Evolutionary conservation across 2,113 vertebrate species (phyloP), one percentile per base, ranked within the genome.

Genomic region (Amphilophus citrinellus): DNA sequence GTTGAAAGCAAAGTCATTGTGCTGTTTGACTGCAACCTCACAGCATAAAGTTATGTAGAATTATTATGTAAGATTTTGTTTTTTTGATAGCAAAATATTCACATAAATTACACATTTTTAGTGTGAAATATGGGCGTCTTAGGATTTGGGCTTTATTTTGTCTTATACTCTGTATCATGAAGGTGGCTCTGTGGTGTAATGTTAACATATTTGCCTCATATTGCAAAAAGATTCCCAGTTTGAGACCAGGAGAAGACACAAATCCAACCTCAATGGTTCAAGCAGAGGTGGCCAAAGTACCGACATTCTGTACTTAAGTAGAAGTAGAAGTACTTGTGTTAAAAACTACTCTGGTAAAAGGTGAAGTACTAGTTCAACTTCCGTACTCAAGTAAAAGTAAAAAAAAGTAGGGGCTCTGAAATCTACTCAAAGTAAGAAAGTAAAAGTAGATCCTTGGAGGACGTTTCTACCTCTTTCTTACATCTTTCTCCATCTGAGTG

Each of bases 1-100:
- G 87, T 30, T 24, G 27, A 84, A 71, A 87, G 61, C 77, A 84
- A 77, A 77, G 61, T 83, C 61, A 76, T 63, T 81, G 65, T 84
- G 57, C 59, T 76, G 30, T n/a, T 88, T 35, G n/a, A 60, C 68
- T 27, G 71, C 63, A 75, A 37, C n/a, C 22, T 73, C 4, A 20
- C 27, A 73, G 57, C 66, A 79, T 30, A 76, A 79, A 88, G 83
- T 78, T 81, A 80, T 76, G 73, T 10, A 59, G 56, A 76, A 77
- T 60, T 76, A 24, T 22, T 22, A 22, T 22, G 22, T 22, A 22
- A 22, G 22, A 22, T 22, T 22, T 22, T 22, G 22, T 22, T 73
- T 35, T 73, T 3, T 50, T 59, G n/a, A 53, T 47, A 6, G 24
- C 18, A 61, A 73, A 18, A 24, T n/a, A 61, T 82, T 65, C 58